Evolutionary conservation across 2,888 invertebrate species (phyloP), one percentile per base, ranked within the genome.

Genomic region (Uropetala carovei): DNA sequence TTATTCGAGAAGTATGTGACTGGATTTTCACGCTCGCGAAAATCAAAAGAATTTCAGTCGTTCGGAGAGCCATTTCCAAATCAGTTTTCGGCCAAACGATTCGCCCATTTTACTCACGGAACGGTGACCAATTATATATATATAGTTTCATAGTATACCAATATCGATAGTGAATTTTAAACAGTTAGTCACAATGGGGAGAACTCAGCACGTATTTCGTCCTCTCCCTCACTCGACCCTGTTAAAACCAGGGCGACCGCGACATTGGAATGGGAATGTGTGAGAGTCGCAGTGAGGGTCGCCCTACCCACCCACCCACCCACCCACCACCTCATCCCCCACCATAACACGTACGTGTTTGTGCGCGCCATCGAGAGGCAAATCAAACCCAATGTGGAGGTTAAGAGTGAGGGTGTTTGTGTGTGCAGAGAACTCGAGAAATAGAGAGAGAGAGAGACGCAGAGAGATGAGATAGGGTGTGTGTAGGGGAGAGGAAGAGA

Each of bases 131-230:
- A 75, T 75, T 27, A 75, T 43, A 43, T 43, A 43, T 43, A 43
- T 75, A 27, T 27, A 75, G 13, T 75, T 75, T 75, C 13, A 13
- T 7, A 68, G 75, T 75, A 3, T 75, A 27, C 75, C 75, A 75
- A 75, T 22, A 75, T 75, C 75, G 75, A 75, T 75, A 75, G 22
- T 27, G 75, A 75, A 75, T 75, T 75, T 75, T 27, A 75, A 75
- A 22, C 75, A 75, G 75, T 27, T 13, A 27, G 75, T 75, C 75
- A 75, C 75, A 75, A 75, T 75, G 75, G 75, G 27, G 22, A 75
- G 27, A 75, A 75, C 27, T 75, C 22, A 13, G 3, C 75, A 75
- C 75, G 75, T 75, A 75, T 10, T 27, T 75, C 75, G 75, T 7
- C 0, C 22, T 27, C 22, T 22, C 9, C 68, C 18, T 18, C 75